A percentile compares a stretch with the other conserved stretches of the same genome.
phyloP scores from a whole-genome alignment of 2,797 vertebrate genomes.

The Tragelaphus eurycerus region DNA sequence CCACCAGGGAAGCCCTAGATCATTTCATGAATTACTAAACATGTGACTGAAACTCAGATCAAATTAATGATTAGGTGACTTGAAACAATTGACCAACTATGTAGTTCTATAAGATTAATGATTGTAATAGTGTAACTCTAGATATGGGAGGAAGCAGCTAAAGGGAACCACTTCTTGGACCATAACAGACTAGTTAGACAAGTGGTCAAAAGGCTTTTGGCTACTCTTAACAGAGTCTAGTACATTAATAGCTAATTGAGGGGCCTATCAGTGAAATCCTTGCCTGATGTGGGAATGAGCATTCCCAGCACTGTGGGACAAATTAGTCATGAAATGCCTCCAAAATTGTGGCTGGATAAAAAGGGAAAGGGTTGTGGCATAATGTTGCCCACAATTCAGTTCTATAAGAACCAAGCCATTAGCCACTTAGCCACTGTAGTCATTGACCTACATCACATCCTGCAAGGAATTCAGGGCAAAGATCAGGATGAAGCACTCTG shows the following conservation, averaged over 20 bases:
- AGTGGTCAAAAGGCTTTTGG: not conserved
- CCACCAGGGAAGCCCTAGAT: not conserved
- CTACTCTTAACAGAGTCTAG: not conserved
- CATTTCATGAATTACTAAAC: not conserved
- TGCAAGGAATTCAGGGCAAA: not conserved
- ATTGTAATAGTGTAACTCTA: not conserved
- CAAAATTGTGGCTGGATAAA: not conserved
- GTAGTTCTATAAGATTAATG: not conserved
- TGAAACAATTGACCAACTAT: not conserved
- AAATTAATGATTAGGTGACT: not conserved
- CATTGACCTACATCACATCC: not conserved
- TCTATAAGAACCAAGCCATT: not conserved
- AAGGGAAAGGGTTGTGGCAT: not conserved
- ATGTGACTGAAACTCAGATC: not conserved
- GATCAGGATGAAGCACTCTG: not conserved
- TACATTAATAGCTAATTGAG: not conserved
- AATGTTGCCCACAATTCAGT: no score
- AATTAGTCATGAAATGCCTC: not conserved
- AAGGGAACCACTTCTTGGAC: not conserved
- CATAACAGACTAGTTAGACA: not conserved
- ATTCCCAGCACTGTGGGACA: not conserved
- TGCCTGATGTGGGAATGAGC: not conserved
- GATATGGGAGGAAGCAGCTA: not conserved
- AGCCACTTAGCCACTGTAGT: not conserved
- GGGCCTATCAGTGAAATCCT: not conserved